A percentile compares a stretch with the other conserved stretches of the same genome.
Conservation (phyloP, 1,140 invertebrate species). For the Papilio machaon region DNA sequence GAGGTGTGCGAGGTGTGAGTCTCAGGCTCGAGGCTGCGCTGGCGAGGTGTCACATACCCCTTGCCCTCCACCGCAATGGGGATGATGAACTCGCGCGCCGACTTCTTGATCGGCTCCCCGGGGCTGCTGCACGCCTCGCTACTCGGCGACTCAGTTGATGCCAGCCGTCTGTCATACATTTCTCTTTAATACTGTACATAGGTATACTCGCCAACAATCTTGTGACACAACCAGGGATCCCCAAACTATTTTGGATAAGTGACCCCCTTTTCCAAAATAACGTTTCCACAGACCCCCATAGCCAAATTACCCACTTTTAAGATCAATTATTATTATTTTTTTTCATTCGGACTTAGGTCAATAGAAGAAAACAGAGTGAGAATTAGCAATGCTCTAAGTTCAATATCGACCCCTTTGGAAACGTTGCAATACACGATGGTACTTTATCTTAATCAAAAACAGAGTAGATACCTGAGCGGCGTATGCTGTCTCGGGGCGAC, state of each 20-base stretch:
- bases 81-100: conserved; percentile 94
- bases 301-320: too few relatives aligned
- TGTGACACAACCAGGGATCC: neutral
- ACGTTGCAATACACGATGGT: too few relatives aligned
- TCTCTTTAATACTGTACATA: neutral
- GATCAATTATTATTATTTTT: too few relatives aligned
- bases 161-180: conserved; percentile 48
- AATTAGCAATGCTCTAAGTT: too few relatives aligned
- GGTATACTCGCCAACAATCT: neutral
- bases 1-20: conserved; percentile 73
- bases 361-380: too few relatives aligned
- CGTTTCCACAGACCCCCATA: too few relatives aligned
- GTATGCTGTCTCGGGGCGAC: conserved; percentile 47
- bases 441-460: too few relatives aligned
- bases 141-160: conserved; percentile 62
- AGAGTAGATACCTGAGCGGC: conserved; percentile 56
- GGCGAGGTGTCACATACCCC: conserved; percentile 90
- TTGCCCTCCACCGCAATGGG: conserved; percentile 95
- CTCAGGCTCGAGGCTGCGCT: conserved; percentile 88
- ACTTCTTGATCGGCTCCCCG: conserved; percentile 91
- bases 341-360: too few relatives aligned
- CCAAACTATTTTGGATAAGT: too few relatives aligned
- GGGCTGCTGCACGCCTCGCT: conserved; percentile 67
- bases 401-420: too few relatives aligned
- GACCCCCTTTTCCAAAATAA: too few relatives aligned